Conservation (phyloP, 1,140 invertebrate species). For the Aphis craccivora region DNA sequence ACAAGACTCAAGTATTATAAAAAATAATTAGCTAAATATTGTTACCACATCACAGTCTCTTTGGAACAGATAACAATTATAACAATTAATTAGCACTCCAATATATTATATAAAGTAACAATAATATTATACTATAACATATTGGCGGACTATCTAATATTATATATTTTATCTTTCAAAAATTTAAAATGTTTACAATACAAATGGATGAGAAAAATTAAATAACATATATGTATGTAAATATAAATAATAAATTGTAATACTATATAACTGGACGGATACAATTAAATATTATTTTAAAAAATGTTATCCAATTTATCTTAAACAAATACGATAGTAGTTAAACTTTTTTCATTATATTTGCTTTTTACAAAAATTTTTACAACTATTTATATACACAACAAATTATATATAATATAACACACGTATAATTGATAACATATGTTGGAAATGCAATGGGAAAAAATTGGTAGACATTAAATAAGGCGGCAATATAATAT, state of each 20-base stretch:
- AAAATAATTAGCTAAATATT: conserved; percentile 30
- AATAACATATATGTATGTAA: background rate
- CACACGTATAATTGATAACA: background rate
- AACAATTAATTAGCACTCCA: conserved; percentile 25
- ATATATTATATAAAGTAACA: conserved; percentile 35
- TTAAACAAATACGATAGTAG: background rate
- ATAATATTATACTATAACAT: conserved; percentile 29
- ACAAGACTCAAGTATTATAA: conserved; percentile 46
- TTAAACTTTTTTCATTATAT: background rate
- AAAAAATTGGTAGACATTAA: conserved; percentile 21
- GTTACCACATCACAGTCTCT: conserved; percentile 53
- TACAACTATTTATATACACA: conserved; percentile 2
- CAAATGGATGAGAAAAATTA: background rate
- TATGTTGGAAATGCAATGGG: background rate
- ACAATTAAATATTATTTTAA: conserved; percentile 9
- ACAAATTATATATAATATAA: conserved; percentile 18
- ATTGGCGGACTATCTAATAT: background rate
- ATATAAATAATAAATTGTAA: background rate
- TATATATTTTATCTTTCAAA: conserved; percentile 44
- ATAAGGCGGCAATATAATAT: background rate
- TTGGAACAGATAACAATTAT: conserved; percentile 51
- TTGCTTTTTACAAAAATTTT: background rate
- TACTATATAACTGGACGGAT: conserved; percentile 33
- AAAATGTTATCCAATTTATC: conserved; percentile 2
- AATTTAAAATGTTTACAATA: conserved; percentile 44